These are phyloP conservation scores for Sceloporus tristichus DNA, from an alignment of 2,113 vertebrate species.

Conservation along the genomic window DNA sequence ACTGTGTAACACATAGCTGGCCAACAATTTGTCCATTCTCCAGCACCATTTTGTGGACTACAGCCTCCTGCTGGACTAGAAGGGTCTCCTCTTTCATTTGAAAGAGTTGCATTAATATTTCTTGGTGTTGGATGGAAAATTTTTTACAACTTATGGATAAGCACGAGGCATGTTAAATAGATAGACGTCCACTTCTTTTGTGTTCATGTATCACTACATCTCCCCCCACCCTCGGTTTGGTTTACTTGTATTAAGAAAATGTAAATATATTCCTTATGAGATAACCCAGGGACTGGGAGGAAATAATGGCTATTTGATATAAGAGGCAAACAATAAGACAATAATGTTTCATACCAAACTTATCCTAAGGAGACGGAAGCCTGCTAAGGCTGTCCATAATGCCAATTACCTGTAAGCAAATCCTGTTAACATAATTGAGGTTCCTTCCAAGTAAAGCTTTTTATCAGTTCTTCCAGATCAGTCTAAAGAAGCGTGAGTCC, in stretches of 20 bases:
- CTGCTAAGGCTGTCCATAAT: background rate
- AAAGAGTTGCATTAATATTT: background rate
- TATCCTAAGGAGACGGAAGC: background rate
- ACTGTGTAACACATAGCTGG: background rate
- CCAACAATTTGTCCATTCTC: background rate
- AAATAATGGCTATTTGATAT: background rate
- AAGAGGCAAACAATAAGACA: background rate
- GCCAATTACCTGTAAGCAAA: background rate
- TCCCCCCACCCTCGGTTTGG: no score
- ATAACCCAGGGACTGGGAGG: background rate
- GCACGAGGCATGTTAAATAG: background rate
- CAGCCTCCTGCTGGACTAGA: background rate
- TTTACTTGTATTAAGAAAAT: no score
- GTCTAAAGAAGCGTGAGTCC: no score
- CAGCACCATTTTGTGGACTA: background rate
- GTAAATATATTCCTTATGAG: background rate
- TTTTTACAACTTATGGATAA: slow-evolving; percentile 1
- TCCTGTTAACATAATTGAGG: background rate
- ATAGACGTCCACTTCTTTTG: no score
- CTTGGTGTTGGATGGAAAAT: background rate
- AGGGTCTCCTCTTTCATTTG: background rate
- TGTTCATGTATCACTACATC: no score
- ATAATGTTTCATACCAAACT: background rate
- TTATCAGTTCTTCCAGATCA: background rate
- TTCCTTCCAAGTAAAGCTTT: background rate